phyloP scores from a whole-genome alignment of 1,140 invertebrate species.

The Microvelia longipes region DNA sequence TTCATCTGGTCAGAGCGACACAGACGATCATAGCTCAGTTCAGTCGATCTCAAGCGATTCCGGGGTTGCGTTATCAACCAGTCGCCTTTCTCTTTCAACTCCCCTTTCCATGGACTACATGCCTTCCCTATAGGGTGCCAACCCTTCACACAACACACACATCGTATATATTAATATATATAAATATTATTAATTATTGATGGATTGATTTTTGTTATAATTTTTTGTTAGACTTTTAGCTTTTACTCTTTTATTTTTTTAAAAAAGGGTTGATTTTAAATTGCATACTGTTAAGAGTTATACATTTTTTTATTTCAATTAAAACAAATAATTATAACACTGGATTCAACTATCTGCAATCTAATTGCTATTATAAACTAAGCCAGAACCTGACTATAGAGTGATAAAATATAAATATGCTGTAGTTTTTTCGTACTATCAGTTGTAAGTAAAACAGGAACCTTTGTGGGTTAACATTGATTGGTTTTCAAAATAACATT shows the following conservation, averaged over 20 bases:
- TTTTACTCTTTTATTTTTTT: not conserved
- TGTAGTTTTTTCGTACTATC: too few relatives aligned
- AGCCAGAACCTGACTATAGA: too few relatives aligned
- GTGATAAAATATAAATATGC: too few relatives aligned
- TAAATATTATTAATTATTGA: not conserved
- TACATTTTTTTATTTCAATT: not conserved
- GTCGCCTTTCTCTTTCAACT: constrained; percentile 44
- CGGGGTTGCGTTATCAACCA: constrained; percentile 56
- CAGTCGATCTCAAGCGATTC: constrained; percentile 60
- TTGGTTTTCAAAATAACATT: too few relatives aligned
- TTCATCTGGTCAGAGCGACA: constrained; percentile 62
- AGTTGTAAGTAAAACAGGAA: too few relatives aligned
- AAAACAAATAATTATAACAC: not conserved
- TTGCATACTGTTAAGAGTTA: too few relatives aligned
- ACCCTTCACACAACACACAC: not conserved
- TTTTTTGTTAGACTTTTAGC: not conserved
- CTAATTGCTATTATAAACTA: too few relatives aligned
- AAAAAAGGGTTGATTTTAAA: not conserved
- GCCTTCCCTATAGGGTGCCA: not conserved
- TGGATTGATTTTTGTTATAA: not conserved
- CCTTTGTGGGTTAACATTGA: too few relatives aligned
- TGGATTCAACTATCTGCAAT: too few relatives aligned
- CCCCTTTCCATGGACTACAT: constrained; percentile 24
- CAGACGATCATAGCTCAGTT: constrained; percentile 63
- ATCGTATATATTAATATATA: not conserved